Conservation (phyloP, 2,113 vertebrate genomes). For the Ascaphus truei region DNA sequence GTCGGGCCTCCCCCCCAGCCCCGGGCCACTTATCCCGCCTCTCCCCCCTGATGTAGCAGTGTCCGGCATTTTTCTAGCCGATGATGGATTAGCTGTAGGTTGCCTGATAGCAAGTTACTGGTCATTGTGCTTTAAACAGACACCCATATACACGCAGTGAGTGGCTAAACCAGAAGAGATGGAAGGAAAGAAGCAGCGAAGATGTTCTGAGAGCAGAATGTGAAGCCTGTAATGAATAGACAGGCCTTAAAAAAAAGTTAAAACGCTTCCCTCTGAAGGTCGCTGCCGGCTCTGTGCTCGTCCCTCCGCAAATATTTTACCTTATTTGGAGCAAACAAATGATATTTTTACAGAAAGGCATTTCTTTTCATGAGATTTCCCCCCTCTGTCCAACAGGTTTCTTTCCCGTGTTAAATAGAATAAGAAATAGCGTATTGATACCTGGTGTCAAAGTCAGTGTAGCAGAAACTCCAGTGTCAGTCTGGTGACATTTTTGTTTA, state of each 20-base stretch:
- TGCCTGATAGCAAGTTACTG: background rate
- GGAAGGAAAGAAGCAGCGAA: background rate
- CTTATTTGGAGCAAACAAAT: conserved; percentile 82
- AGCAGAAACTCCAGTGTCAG: too few relatives aligned
- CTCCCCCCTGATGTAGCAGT: background rate
- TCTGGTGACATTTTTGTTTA: too few relatives aligned
- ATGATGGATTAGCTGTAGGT: background rate
- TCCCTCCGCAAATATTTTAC: conserved; percentile 80
- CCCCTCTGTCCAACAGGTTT: conserved; percentile 60
- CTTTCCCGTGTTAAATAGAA: conserved; percentile 68
- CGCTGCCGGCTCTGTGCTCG: conserved; percentile 65
- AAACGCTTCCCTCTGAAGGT: background rate
- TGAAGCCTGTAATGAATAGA: conserved; percentile 18
- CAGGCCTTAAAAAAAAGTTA: conserved; percentile 13
- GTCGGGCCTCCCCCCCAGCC: background rate
- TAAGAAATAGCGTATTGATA: background rate
- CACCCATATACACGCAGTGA: too few relatives aligned
- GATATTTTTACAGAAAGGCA: conserved; percentile 81
- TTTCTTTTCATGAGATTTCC: conserved; percentile 55
- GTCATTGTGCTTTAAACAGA: too few relatives aligned
- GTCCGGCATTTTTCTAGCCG: too few relatives aligned
- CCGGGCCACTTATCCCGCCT: background rate
- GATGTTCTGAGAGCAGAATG: conserved; percentile 14
- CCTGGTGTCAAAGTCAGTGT: conserved; percentile 3
- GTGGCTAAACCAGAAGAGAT: background rate